These are phyloP conservation scores for Platygyra sinensis DNA, from an alignment of 64 coral and sea anemone genomes.

Conservation along the genomic window DNA sequence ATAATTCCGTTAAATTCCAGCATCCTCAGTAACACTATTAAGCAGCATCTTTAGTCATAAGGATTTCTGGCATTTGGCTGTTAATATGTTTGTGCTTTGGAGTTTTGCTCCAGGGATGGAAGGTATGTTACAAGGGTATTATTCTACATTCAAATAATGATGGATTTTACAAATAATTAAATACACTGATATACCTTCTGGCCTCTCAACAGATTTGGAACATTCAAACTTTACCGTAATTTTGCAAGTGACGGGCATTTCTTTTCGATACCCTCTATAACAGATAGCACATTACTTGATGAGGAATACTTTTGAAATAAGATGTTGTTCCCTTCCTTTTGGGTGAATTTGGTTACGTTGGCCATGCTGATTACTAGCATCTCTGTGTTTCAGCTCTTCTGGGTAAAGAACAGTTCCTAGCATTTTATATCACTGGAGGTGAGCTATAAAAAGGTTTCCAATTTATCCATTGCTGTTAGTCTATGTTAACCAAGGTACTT, in stretches of 20 bases:
- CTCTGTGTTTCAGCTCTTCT: constrained; percentile 36
- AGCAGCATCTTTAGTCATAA: constrained; percentile 87
- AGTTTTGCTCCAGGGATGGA: constrained; percentile 88
- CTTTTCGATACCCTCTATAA: no score
- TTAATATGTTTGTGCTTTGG: constrained; percentile 96
- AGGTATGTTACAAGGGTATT: constrained; percentile 18
- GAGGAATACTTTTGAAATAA: no score
- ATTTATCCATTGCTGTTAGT: background rate
- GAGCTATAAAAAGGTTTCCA: background rate
- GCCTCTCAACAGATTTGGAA: no score
- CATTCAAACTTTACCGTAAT: no score
- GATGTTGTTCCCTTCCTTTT: no score
- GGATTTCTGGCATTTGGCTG: constrained; percentile 85
- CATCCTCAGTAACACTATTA: constrained; percentile 57
- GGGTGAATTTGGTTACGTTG: background rate
- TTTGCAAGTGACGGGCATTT: no score
- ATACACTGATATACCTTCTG: no score
- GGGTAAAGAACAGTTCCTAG: constrained; percentile 71
- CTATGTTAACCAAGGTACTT: no score
- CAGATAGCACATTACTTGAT: no score
- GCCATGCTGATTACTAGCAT: background rate
- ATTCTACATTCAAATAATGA: no score
- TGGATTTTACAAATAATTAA: no score
- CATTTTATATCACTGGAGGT: constrained; percentile 77
- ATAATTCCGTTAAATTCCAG: constrained; percentile 5